phyloP scores from a whole-genome alignment of 2,888 invertebrate genomes.

The Papilio demoleus region DNA sequence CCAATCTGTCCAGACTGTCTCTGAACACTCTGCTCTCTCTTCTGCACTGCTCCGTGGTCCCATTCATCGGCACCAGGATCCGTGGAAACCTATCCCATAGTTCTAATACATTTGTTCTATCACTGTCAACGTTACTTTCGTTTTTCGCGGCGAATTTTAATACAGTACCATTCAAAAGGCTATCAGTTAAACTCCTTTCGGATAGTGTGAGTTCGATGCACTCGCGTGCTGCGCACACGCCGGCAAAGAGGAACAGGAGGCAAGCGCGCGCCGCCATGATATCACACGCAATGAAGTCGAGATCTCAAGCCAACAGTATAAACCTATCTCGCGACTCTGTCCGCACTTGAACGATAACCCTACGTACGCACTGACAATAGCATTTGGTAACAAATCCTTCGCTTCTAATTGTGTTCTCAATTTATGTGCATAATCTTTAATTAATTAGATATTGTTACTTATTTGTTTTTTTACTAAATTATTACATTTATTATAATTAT shows the following conservation, averaged over 20 bases:
- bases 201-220: slow-evolving; percentile 74
- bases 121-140: slow-evolving; percentile 61
- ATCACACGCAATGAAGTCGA: slow-evolving; percentile 62
- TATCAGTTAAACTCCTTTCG: slow-evolving; percentile 61
- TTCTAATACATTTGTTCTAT: slow-evolving; percentile 63
- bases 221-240: slow-evolving; percentile 63
- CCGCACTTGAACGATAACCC: slow-evolving; percentile 52
- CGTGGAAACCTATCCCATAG: slow-evolving; percentile 74
- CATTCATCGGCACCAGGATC: slow-evolving; percentile 74
- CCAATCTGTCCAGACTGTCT: slow-evolving; percentile 68
- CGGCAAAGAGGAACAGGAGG: slow-evolving; percentile 59
- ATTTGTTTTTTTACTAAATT: background rate
- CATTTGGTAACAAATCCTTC: slow-evolving; percentile 46
- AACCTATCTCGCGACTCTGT: slow-evolving; percentile 41
- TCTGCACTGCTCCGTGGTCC: slow-evolving; percentile 75
- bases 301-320: slow-evolving; percentile 48
- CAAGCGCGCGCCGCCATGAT: slow-evolving; percentile 78
- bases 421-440: slow-evolving; percentile 39
- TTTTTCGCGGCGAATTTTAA: slow-evolving; percentile 62
- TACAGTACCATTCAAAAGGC: slow-evolving; percentile 67
- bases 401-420: slow-evolving; percentile 33
- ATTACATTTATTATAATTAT: background rate
- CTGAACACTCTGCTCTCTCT: slow-evolving; percentile 69
- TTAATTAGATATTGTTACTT: slow-evolving; percentile 7
- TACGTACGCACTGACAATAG: slow-evolving; percentile 48